phyloP scores from a whole-genome alignment of 2,113 vertebrate genomes.

The Illadopsis cleaveri region DNA sequence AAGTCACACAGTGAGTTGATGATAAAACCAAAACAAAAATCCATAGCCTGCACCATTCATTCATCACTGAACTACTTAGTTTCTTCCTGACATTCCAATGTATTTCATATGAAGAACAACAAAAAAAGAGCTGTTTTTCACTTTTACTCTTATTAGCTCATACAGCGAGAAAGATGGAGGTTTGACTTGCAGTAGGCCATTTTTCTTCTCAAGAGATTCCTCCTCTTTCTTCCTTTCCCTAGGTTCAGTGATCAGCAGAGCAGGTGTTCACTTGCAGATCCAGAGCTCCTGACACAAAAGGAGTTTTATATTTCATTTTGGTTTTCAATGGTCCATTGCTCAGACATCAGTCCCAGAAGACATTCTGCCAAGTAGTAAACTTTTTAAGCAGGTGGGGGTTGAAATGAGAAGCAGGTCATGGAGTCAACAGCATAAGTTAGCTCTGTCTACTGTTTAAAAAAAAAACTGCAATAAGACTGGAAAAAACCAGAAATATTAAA shows the following conservation, averaged over 20 bases:
- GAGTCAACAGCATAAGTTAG: constrained; percentile 30
- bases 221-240: neutral
- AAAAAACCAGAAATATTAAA: constrained; percentile 40
- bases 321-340: constrained; percentile 24
- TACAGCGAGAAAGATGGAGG: neutral
- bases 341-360: neutral
- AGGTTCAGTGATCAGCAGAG: neutral
- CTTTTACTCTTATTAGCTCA: neutral
- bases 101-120: neutral
- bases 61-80: neutral
- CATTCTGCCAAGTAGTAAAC: constrained; percentile 19
- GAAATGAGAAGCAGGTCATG: constrained; percentile 12
- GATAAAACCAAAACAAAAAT: constrained; percentile 11
- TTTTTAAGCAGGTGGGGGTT: constrained; percentile 37
- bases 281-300: neutral
- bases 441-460: constrained; percentile 23
- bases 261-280: neutral
- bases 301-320: constrained; percentile 27
- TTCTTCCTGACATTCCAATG: neutral
- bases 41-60: neutral
- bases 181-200: neutral
- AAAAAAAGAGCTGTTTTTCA: neutral
- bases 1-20: neutral
- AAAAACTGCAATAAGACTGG: neutral
- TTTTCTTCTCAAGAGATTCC: neutral